phyloP scores from a whole-genome alignment of 2,797 vertebrate genomes.

The Coregonus suidteri region DNA sequence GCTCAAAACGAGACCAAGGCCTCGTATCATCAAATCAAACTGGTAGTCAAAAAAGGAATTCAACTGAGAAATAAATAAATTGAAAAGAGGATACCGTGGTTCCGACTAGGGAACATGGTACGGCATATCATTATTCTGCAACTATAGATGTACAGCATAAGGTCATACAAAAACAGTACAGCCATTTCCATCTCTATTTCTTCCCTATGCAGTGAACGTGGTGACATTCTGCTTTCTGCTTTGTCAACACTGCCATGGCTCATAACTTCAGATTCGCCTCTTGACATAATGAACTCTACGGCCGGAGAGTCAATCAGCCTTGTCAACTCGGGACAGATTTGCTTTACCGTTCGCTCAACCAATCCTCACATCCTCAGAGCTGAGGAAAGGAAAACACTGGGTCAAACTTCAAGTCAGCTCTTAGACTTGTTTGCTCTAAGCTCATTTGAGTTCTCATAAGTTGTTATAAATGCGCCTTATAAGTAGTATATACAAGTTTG shows the following conservation, averaged over 20 bases:
- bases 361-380: conserved; percentile 22
- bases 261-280: conserved; percentile 58
- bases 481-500: background rate
- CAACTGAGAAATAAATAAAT: conserved; percentile 44
- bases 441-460: background rate
- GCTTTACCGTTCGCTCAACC: conserved; percentile 25
- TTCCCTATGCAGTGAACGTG: conserved; percentile 46
- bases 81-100: conserved; percentile 16
- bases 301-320: conserved; percentile 65
- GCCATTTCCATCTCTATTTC: conserved; percentile 68
- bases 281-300: conserved; percentile 65
- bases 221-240: conserved; percentile 56
- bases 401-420: conserved; percentile 22
- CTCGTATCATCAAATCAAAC: conserved; percentile 33
- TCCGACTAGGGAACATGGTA: conserved; percentile 27
- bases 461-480: background rate
- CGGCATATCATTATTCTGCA: conserved; percentile 31
- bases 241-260: conserved; percentile 56
- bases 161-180: conserved; percentile 31
- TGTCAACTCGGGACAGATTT: conserved; percentile 57
- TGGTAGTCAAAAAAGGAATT: conserved; percentile 21
- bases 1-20: background rate
- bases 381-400: background rate
- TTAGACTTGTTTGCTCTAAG: background rate
- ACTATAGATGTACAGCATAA: conserved; percentile 25